Conservation (phyloP, 2,113 vertebrate genomes). For the Ptyas mucosa region DNA sequence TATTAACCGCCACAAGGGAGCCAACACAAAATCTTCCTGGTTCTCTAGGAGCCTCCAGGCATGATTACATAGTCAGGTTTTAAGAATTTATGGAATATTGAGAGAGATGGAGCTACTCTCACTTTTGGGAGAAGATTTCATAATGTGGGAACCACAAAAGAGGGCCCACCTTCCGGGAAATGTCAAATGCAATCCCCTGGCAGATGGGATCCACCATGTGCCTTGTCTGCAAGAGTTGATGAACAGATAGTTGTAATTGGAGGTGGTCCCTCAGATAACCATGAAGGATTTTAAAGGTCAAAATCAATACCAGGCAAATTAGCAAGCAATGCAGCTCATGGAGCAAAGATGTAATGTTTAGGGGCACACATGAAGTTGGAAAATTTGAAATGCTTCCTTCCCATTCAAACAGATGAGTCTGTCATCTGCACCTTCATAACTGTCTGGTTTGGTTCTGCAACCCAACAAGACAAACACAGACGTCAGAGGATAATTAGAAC, state of each 20-base stretch:
- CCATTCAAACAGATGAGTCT: background rate
- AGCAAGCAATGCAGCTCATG: background rate
- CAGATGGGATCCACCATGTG: background rate
- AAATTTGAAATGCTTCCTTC: background rate
- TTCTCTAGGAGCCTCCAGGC: background rate
- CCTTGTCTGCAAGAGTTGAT: background rate
- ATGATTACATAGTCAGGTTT: background rate
- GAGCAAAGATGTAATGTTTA: background rate
- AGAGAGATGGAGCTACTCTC: background rate
- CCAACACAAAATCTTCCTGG: background rate
- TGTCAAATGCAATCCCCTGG: background rate
- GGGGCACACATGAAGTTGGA: background rate
- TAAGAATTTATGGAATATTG: background rate
- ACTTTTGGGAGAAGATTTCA: background rate
- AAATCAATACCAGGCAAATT: background rate
- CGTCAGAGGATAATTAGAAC: too few relatives aligned
- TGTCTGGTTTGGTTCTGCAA: too few relatives aligned
- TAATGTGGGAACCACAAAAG: background rate
- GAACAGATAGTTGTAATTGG: background rate
- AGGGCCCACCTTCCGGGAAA: background rate
- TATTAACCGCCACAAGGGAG: background rate
- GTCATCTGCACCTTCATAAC: too few relatives aligned
- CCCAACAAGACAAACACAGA: too few relatives aligned
- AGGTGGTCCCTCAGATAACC: background rate
- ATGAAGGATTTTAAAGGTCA: background rate